These are phyloP conservation scores for Temnothorax longispinosus DNA, from an alignment of 1,140 invertebrate genomes.

Conservation along the genomic window DNA sequence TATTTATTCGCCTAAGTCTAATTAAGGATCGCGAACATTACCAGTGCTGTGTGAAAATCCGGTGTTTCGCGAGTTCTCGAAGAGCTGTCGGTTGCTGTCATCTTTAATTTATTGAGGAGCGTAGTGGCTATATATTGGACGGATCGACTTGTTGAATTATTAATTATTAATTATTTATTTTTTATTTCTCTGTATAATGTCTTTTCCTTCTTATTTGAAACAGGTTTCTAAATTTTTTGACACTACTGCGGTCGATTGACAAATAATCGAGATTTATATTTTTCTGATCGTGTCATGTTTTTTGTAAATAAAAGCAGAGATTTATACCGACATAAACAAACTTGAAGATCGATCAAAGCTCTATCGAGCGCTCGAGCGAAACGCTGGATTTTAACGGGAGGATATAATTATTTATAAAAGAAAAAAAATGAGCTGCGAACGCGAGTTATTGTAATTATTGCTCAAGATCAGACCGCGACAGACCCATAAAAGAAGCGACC, in stretches of 20 bases:
- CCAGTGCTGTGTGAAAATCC: conserved; percentile 69
- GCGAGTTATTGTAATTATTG: conserved; percentile 66
- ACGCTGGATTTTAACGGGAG: conserved; percentile 65
- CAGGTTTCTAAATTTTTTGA: not conserved
- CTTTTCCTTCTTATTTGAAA: not conserved
- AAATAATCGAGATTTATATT: not conserved
- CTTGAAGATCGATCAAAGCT: not conserved
- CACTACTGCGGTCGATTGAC: not conserved
- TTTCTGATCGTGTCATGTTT: not conserved
- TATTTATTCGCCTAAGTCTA: conserved; percentile 74
- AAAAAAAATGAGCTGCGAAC: conserved; percentile 32
- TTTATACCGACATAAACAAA: not conserved
- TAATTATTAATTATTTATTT: not conserved
- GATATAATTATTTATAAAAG: conserved; percentile 72
- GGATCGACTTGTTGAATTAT: not conserved
- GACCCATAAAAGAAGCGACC: not conserved
- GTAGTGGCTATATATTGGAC: not conserved
- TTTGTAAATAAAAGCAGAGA: not conserved
- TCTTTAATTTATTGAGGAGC: not conserved
- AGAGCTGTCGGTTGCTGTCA: not conserved
- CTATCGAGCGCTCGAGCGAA: conserved; percentile 9
- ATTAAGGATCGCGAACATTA: conserved; percentile 66
- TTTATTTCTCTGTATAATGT: not conserved
- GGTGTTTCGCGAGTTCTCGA: conserved; percentile 57
- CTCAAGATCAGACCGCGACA: conserved; percentile 62